phyloP scores from a whole-genome alignment of 2,888 invertebrate genomes.

The Sarcophaga variegata region DNA sequence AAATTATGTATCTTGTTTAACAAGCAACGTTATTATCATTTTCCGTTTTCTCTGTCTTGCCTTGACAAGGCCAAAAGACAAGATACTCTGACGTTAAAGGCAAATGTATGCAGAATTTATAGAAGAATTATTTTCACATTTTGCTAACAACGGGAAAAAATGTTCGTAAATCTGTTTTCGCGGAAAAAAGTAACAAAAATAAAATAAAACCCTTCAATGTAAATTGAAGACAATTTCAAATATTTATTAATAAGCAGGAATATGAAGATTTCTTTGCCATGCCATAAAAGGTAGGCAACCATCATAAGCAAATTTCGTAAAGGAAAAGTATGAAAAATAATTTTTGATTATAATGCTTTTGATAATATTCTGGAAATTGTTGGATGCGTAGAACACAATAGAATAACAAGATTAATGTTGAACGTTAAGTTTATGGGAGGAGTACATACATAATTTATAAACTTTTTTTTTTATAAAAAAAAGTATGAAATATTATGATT shows the following conservation, averaged over 20 bases:
- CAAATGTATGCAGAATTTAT: conserved; percentile 2
- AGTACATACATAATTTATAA: no score
- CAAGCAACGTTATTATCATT: background rate
- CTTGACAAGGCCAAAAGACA: background rate
- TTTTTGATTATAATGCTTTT: no score
- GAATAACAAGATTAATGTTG: no score
- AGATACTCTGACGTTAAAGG: background rate
- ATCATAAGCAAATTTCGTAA: no score
- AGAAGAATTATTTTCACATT: background rate
- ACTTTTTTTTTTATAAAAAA: no score
- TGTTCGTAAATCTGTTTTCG: no score
- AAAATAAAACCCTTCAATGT: conserved; percentile 1
- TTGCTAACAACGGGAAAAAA: no score
- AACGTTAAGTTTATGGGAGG: no score
- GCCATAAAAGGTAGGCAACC: background rate
- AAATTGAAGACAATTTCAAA: conserved; percentile 36
- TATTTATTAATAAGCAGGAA: conserved; percentile 3
- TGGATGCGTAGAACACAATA: no score
- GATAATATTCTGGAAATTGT: no score
- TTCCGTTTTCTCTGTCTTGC: background rate
- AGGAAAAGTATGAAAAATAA: no score
- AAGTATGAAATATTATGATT: no score
- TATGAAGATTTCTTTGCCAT: background rate
- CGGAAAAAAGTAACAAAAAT: background rate
- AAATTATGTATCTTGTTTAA: conserved; percentile 12